Evolutionary conservation across 2,797 vertebrate species (phyloP), one percentile per base, ranked within the genome.

Genomic region (Prionace glauca): DNA sequence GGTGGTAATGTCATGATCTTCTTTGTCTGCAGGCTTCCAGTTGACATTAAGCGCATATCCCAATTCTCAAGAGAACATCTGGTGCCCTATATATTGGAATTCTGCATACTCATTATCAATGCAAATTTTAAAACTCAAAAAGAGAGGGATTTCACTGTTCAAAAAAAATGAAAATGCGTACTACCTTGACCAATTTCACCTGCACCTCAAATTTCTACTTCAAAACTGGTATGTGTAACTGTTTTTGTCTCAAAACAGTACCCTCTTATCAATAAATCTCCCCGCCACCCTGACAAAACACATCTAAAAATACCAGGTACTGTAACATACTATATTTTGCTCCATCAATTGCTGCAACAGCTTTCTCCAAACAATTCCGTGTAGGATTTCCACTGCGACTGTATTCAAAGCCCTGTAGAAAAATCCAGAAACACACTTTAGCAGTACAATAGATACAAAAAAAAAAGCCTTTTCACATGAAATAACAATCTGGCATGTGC

Each of bases 311-410:
- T 45, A 87, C 5, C 0, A 0, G 65, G 69, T 56, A 18, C 45
- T 77, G 79, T 0, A 50, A 97, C 99, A 98, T 97, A 99, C 99
- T 97, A 96, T 99, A 97, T 96, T 99, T 98, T 32, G 98, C 99
- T 87, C 98, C 99, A 97, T 99, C 99, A 79, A 99, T 96, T 0
- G 97, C 97, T 11, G 99, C 98, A 41, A 98, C 98, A 0, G 98
- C 98, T 96, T 97, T 98, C 96, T 99, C 99, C 95, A 99, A 97
- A 96, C 98, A 98, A 36, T 98, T 98, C 95, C 99, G 98, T 10
- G 98, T 99, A 0, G 99, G 99, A 96, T 99, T 99, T 97, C 99
- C 99, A 97, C 98, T 98, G 16, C 99, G 98, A 96, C 98, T 98
- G 96, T 99, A 99, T 0, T 98, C 98, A 96, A 98, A 99, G 0